Percentiles rank a stretch among this genome's conserved stretches.
Conservation (phyloP, 2,797 vertebrate genomes). For the Ammospiza maritima region DNA sequence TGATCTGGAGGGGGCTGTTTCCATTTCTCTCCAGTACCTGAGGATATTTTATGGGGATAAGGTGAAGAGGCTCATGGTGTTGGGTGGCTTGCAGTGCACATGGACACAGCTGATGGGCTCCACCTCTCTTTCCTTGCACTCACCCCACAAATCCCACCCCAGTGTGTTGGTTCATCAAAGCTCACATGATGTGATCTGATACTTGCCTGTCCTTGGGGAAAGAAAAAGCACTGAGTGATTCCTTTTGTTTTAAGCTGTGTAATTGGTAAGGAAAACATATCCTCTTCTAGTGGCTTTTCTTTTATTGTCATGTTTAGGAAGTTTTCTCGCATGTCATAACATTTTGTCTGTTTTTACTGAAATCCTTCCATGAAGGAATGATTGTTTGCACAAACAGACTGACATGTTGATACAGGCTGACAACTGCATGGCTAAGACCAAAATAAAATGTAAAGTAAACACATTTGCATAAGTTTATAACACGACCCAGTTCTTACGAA, state of each 20-base stretch:
- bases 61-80: accelerated
- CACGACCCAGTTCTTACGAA: conserved; percentile 13
- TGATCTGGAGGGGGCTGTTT: not conserved
- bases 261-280: conserved; percentile 54
- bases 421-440: conserved; percentile 64
- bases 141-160: not conserved
- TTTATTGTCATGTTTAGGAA: conserved; percentile 56
- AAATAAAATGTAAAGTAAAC: conserved; percentile 79
- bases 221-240: not conserved
- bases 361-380: conserved; percentile 70
- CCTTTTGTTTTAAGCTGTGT: conserved; percentile 48
- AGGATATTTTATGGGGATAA: not conserved
- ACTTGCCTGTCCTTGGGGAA: not conserved
- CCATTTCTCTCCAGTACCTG: accelerated
- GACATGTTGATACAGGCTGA: conserved; percentile 78
- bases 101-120: not conserved
- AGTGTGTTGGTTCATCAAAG: not conserved
- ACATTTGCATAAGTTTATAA: conserved; percentile 78
- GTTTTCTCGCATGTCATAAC: conserved; percentile 74
- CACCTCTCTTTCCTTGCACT: accelerated
- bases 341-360: conserved; percentile 77
- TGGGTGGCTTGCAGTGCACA: not conserved
- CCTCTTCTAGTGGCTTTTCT: conserved; percentile 46
- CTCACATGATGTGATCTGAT: accelerated
- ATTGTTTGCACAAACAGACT: conserved; percentile 73